Evolutionary conservation across 2,888 invertebrate species (phyloP).

Genomic region (Synanthedon formicaeformis): DNA sequence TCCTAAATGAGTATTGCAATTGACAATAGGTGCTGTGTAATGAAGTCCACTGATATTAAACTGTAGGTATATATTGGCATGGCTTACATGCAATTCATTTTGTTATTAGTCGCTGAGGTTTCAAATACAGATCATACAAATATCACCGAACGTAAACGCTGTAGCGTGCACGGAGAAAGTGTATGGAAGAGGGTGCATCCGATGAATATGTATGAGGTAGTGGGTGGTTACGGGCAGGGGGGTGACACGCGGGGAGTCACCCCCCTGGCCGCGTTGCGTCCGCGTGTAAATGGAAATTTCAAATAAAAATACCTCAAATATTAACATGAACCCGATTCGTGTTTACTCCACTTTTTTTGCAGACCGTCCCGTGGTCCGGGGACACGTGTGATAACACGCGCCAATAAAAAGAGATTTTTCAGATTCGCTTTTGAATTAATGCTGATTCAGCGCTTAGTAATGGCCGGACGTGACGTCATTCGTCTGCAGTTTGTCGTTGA

Average conservation of each 20-base stretch:
- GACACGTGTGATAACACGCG: slow-evolving; percentile 51
- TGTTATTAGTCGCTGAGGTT: not conserved
- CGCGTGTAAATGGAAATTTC: slow-evolving; percentile 70
- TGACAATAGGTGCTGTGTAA: no score
- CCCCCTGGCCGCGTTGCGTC: slow-evolving; percentile 6
- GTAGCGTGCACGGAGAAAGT: slow-evolving; percentile 50
- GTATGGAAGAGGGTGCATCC: slow-evolving; percentile 68
- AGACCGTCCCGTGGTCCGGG: slow-evolving; percentile 17
- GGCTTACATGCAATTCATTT: no score
- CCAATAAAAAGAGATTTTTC: slow-evolving; percentile 32
- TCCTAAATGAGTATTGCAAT: no score
- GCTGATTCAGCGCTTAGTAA: not conserved
- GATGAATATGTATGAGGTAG: slow-evolving; percentile 75
- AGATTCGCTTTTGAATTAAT: slow-evolving; percentile 19
- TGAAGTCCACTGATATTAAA: no score
- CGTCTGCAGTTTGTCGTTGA: not conserved
- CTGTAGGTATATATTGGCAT: no score
- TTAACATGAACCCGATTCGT: slow-evolving; percentile 67
- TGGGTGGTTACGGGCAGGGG: slow-evolving; percentile 6
- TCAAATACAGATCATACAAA: slow-evolving; percentile 1
- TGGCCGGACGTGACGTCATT: not conserved
- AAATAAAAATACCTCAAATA: slow-evolving; percentile 71
- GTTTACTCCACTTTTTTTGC: slow-evolving; percentile 46
- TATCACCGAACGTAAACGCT: slow-evolving; percentile 3
- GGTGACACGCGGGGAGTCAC: slow-evolving; percentile 7